These are phyloP conservation scores for Ceratoteleas bidentatus DNA, from an alignment of 1,140 invertebrate genomes.

Conservation along the genomic window DNA sequence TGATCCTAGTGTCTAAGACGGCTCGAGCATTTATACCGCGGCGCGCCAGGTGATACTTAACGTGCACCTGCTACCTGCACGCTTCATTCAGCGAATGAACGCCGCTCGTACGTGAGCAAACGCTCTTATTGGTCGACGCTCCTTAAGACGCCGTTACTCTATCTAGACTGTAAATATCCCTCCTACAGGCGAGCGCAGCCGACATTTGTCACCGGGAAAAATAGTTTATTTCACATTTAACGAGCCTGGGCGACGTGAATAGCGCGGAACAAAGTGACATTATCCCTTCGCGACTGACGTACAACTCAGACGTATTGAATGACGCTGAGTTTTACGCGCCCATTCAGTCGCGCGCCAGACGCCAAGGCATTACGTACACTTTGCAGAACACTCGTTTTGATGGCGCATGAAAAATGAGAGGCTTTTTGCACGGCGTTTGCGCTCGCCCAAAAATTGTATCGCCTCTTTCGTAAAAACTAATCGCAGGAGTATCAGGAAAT, in stretches of 20 bases:
- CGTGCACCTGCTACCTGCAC: constrained; percentile 43
- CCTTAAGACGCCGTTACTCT: constrained; percentile 34
- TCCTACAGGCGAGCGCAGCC: constrained; percentile 9
- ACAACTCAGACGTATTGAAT: constrained; percentile 42
- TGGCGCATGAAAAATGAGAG: constrained; percentile 1
- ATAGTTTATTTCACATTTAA: constrained; percentile 45
- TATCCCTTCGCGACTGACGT: constrained; percentile 22
- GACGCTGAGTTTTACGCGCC: constrained; percentile 28
- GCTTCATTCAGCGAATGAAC: constrained; percentile 57
- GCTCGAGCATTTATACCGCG: constrained; percentile 40
- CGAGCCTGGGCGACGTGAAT: constrained; percentile 30
- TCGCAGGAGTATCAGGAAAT: too few species aligned
- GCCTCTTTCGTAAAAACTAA: too few species aligned
- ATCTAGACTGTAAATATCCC: constrained; percentile 23
- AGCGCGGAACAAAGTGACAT: constrained; percentile 33
- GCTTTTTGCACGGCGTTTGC: too few species aligned
- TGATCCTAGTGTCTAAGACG: constrained; percentile 35
- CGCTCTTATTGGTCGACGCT: constrained; percentile 52
- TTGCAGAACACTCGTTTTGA: constrained; percentile 9
- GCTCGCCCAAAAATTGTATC: too few species aligned
- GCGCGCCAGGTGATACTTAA: constrained; percentile 49
- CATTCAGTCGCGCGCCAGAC: constrained; percentile 28
- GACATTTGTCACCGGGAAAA: constrained; percentile 40
- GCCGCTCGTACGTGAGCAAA: constrained; percentile 34
- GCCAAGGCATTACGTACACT: constrained; percentile 15